Evolutionary conservation across 2,888 invertebrate species (phyloP).

Genomic region (Apoda limacodes): DNA sequence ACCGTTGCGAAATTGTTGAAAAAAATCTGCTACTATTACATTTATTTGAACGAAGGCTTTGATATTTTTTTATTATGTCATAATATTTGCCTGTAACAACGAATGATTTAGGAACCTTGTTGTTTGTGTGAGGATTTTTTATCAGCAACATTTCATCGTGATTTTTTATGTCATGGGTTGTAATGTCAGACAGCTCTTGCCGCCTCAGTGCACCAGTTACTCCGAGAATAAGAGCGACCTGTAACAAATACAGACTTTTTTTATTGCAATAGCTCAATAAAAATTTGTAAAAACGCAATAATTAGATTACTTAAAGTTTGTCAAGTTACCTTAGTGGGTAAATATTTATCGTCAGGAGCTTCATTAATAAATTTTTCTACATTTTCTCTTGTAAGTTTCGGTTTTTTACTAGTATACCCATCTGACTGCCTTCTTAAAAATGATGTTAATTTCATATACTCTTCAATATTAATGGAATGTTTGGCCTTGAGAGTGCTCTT

Average conservation of each 20-base stretch:
- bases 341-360: too few species aligned
- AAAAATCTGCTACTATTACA: background rate
- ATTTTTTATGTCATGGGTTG: slow-evolving; percentile 11
- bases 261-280: background rate
- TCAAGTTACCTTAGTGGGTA: too few species aligned
- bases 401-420: slow-evolving; percentile 1
- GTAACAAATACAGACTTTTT: slow-evolving; percentile 6
- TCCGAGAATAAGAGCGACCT: slow-evolving; percentile 17
- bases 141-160: slow-evolving; percentile 14
- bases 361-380: too few species aligned
- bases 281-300: too few species aligned
- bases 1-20: slow-evolving; percentile 2
- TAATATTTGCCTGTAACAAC: slow-evolving; percentile 5
- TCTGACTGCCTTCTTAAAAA: too few species aligned
- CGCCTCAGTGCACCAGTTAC: slow-evolving; percentile 14
- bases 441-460: slow-evolving; percentile 2
- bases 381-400: too few species aligned
- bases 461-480: too few species aligned
- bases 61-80: slow-evolving; percentile 8
- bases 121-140: slow-evolving; percentile 10
- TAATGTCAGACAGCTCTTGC: slow-evolving; percentile 9
- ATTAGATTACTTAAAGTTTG: too few species aligned
- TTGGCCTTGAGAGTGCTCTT: too few species aligned
- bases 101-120: slow-evolving; percentile 13
- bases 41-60: slow-evolving; percentile 1